Conservation (phyloP, 2,797 vertebrate species). For the Vipera ursinii region DNA sequence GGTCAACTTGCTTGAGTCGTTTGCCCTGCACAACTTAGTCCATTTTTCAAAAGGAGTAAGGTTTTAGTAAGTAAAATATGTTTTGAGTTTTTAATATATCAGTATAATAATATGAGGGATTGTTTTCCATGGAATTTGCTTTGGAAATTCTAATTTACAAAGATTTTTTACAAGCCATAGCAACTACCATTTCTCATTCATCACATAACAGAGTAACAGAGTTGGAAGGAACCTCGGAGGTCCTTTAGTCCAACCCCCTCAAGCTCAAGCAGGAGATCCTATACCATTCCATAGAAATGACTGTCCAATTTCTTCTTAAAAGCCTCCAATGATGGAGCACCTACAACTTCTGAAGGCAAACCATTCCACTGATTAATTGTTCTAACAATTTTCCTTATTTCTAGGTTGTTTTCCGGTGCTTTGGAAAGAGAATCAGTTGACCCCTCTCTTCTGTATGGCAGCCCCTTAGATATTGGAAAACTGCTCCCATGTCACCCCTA, state of each 20-base stretch:
- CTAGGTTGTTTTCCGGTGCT: not conserved
- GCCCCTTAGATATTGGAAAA: not conserved
- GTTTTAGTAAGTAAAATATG: not conserved
- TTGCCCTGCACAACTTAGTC: not conserved
- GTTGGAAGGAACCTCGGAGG: not conserved
- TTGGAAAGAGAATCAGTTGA: not conserved
- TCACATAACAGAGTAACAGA: not conserved
- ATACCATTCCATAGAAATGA: no score
- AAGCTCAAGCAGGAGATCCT: not conserved
- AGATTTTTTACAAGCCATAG: not conserved
- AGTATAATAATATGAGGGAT: not conserved
- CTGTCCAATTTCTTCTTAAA: no score
- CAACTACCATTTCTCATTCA: not conserved
- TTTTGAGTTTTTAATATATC: not conserved
- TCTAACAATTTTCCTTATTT: not conserved
- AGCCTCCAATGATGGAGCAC: not conserved
- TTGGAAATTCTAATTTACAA: not conserved
- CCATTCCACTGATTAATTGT: not conserved
- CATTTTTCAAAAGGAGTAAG: not conserved
- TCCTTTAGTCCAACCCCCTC: not conserved
- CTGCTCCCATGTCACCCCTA: not conserved
- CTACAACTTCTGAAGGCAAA: not conserved
- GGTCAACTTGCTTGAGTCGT: not conserved
- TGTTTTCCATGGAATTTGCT: not conserved
- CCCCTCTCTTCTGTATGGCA: not conserved